Evolutionary conservation across 2,797 vertebrate genomes (phyloP), one percentile per base, ranked within the genome.

Genomic region (Cyprinodon diabolis): DNA sequence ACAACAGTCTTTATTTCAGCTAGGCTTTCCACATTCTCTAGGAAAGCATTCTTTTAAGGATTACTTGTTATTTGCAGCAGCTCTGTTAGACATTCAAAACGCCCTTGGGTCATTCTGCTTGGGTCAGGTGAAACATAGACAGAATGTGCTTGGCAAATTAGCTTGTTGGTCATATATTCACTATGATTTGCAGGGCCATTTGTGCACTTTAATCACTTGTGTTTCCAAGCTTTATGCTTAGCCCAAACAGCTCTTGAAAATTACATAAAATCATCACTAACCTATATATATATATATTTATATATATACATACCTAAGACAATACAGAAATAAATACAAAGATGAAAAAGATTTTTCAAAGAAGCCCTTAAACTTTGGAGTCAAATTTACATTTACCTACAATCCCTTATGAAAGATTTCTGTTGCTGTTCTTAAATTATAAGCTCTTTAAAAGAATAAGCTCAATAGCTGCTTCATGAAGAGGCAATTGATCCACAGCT

Each of bases 91-190:
- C 15, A 6, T 76, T n/a, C 17, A 14, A 25, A 23, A 77, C 68
- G 60, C 45, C 7, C 51, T 58, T 5, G 37, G 35, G 49, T 70
- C 54, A 60, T 17, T 25, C 40, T 55, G 19, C 15, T 69, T 11
- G 2, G 58, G 62, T 60, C 35, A 63, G 52, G 75, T 84, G 70
- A 81, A 74, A 70, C 71, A 77, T 74, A 55, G 40, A 68, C 43
- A 76, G 66, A 48, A 51, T 58, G 2, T 49, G 75, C 71, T 68
- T 54, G 43, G 69, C 5, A 80, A 67, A 84, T 72, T 3, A 62
- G 48, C 69, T 49, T 52, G 47, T 49, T 85, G 51, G 84, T 86
- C 78, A 91, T 75, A 87, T 56, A 92, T 91, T 89, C 37, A 91
- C 86, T 68, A 45, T 68, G 57, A 55, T 0, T 71, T 72, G 1